phyloP scores from a whole-genome alignment of 2,888 invertebrate species.

The Aquatica leii region DNA sequence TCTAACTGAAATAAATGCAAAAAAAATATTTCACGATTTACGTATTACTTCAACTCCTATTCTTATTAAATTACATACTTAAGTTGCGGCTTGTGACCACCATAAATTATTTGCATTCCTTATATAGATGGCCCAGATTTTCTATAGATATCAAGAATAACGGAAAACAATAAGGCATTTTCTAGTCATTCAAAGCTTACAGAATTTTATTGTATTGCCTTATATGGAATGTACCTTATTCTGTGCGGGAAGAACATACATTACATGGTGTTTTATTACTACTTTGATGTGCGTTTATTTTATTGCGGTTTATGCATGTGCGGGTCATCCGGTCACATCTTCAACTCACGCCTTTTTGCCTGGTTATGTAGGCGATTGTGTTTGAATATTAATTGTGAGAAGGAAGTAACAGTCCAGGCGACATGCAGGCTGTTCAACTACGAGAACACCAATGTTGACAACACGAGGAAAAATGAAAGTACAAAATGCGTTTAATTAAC shows the following conservation, averaged over 20 bases:
- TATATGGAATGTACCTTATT: constrained; percentile 6
- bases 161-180: not conserved
- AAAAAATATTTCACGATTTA: too few relatives aligned
- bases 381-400: constrained; percentile 5
- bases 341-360: constrained; percentile 11
- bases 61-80: too few relatives aligned
- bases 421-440: constrained; percentile 13
- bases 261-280: constrained; percentile 24
- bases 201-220: not conserved
- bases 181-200: not conserved
- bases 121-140: not conserved
- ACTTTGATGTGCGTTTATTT: constrained; percentile 22
- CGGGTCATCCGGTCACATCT: constrained; percentile 32
- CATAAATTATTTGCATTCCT: not conserved
- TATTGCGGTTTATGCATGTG: constrained; percentile 15
- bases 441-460: too few relatives aligned
- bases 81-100: not conserved
- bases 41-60: too few relatives aligned
- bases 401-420: constrained; percentile 14
- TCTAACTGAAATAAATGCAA: too few relatives aligned
- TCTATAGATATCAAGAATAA: not conserved
- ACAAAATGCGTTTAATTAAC: too few relatives aligned
- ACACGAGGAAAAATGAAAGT: too few relatives aligned
- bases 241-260: not conserved
- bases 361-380: not conserved